phyloP scores from a whole-genome alignment of 2,113 vertebrate genomes.

The Taxidea taxus region DNA sequence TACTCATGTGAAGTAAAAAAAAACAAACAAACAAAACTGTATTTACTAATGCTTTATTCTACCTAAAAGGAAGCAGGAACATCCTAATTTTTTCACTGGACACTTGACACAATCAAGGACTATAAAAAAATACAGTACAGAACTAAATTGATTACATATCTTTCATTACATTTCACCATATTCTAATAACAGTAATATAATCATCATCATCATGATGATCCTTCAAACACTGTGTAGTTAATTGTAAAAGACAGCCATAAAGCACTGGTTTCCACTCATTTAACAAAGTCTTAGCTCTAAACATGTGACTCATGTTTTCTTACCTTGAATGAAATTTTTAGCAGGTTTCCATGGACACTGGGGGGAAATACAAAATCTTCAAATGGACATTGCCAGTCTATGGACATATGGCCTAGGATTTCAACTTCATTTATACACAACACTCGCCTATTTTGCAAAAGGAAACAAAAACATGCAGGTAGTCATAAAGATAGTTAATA shows the following conservation, averaged over 20 bases:
- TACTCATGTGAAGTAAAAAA: not conserved
- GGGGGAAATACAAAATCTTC: constrained; percentile 87
- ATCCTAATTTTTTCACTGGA: not conserved
- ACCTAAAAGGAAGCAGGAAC: not conserved
- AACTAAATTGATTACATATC: not conserved
- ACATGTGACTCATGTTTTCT: not conserved
- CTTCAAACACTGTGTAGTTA: not conserved
- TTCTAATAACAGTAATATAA: not conserved
- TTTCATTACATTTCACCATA: not conserved
- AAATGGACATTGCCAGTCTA: constrained; percentile 93
- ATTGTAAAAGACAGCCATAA: not conserved
- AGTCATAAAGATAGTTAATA: not conserved
- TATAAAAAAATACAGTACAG: not conserved
- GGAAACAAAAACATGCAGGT: not conserved
- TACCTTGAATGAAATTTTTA: constrained; percentile 92
- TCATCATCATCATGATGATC: not conserved
- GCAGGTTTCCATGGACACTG: constrained; percentile 76
- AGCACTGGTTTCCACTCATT: not conserved
- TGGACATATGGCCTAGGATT: constrained; percentile 90
- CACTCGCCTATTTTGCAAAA: constrained; percentile 86
- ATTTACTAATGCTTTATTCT: constrained; percentile 24
- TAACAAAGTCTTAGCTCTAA: not conserved
- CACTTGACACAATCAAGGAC: not conserved
- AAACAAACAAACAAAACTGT: not conserved
- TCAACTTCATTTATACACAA: constrained; percentile 93